Conservation (phyloP, 2,113 vertebrate genomes). For the Callipepla californica region DNA sequence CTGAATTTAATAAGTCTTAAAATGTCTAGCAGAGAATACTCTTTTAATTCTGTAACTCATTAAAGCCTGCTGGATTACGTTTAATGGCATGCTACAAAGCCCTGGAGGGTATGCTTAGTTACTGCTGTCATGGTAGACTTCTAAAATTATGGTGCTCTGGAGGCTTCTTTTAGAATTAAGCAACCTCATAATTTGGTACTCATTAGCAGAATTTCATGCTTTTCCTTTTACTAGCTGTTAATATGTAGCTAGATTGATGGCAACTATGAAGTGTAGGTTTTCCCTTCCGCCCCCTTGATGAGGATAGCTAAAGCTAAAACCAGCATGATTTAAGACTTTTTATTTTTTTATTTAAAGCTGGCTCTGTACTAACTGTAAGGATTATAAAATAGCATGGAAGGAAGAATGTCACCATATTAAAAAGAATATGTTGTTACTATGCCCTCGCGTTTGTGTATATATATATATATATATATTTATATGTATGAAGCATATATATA, state of each 20-base stretch:
- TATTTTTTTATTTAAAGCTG: neutral
- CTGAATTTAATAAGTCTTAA: neutral
- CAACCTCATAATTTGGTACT: slow-evolving; percentile 52
- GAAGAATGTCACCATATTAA: neutral
- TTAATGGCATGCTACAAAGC: slow-evolving; percentile 43
- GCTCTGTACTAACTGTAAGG: neutral
- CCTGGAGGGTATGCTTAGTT: slow-evolving; percentile 48
- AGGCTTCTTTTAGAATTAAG: slow-evolving; percentile 50
- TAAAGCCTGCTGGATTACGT: slow-evolving; percentile 44
- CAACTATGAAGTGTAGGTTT: slow-evolving; percentile 21
- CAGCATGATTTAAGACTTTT: neutral
- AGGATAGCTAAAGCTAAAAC: neutral
- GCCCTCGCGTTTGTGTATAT: no score
- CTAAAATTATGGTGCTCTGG: slow-evolving; percentile 48
- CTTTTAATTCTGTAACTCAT: slow-evolving; percentile 29
- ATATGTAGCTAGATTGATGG: slow-evolving; percentile 17
- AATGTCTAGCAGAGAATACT: neutral
- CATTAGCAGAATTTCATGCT: slow-evolving; percentile 45
- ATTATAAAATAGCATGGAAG: neutral
- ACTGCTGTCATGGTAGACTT: slow-evolving; percentile 48
- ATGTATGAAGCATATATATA: neutral
- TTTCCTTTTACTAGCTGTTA: slow-evolving; percentile 37
- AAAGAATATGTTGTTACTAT: neutral
- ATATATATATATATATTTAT: no score
- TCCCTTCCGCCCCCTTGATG: neutral